Evolutionary conservation across 2,113 vertebrate genomes (phyloP).

Genomic region (Melanostigma gelatinosum): DNA sequence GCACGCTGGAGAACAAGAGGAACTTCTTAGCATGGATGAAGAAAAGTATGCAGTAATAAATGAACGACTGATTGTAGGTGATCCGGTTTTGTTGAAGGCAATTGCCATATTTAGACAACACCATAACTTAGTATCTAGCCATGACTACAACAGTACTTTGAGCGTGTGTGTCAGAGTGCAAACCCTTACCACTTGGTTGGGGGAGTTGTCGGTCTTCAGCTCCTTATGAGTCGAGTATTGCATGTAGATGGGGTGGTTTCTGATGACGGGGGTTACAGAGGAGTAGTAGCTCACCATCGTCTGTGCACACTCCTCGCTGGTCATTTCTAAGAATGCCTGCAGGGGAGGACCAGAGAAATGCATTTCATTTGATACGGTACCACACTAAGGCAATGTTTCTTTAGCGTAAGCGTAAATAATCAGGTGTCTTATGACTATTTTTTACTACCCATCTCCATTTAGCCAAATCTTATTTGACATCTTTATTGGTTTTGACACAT

Average conservation of each 20-base stretch:
- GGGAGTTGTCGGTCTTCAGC: constrained; percentile 96
- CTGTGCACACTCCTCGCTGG: constrained; percentile 94
- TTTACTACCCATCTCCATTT: not conserved
- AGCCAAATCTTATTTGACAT: not conserved
- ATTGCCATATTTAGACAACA: not conserved
- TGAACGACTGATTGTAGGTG: not conserved
- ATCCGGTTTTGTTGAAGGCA: not conserved
- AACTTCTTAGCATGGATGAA: not conserved
- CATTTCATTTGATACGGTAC: not conserved
- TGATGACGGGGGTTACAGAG: constrained; percentile 91
- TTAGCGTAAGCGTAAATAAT: not conserved
- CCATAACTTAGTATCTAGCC: not conserved
- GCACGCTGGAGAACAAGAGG: constrained; percentile 83
- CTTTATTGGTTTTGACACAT: constrained; percentile 1
- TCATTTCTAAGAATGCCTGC: constrained; percentile 96
- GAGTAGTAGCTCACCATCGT: constrained; percentile 99
- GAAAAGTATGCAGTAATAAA: not conserved
- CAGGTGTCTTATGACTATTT: not conserved
- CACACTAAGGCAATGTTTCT: not conserved
- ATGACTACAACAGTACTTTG: not conserved
- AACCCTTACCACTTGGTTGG: constrained; percentile 92
- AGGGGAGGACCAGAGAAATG: constrained; percentile 13
- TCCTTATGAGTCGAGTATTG: constrained; percentile 99
- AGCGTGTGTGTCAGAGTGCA: not conserved
- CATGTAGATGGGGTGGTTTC: constrained; percentile 95